Evolutionary conservation across 2,888 invertebrate genomes (phyloP).

Genomic region (Sminthurides aquaticus): DNA sequence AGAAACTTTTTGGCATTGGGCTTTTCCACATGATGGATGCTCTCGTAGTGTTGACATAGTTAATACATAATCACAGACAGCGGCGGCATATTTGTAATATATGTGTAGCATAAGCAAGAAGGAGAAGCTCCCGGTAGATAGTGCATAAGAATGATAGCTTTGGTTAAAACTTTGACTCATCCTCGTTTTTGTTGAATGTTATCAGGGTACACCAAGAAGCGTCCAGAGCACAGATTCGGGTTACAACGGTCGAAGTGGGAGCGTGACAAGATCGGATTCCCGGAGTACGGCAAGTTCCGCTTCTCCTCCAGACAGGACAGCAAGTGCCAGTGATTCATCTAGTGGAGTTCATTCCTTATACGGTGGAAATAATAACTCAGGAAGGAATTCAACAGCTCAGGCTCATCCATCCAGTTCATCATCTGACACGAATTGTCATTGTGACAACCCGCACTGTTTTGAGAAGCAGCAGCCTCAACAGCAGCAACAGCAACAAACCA

Average conservation of each 20-base stretch:
- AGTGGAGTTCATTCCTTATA: constrained; percentile 36
- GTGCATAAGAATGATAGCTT: no score
- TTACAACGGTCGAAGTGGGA: constrained; percentile 23
- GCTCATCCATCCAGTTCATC: constrained; percentile 3
- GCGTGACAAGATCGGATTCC: constrained; percentile 25
- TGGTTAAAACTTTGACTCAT: not conserved
- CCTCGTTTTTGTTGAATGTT: not conserved
- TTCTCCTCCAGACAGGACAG: constrained; percentile 34
- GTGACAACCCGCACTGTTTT: constrained; percentile 28
- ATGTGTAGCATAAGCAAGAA: not conserved
- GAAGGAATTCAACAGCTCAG: constrained; percentile 3
- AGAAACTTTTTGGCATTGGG: no score
- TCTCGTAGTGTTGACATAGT: no score
- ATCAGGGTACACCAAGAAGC: constrained; percentile 27
- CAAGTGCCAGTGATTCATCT: constrained; percentile 21
- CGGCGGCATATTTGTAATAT: no score
- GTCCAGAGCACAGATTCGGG: constrained; percentile 27
- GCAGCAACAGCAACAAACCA: constrained; percentile 8
- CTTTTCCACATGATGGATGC: no score
- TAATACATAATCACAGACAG: no score
- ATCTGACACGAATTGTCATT: constrained; percentile 20
- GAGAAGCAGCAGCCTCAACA: constrained; percentile 14
- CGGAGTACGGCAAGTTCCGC: constrained; percentile 34
- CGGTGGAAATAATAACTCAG: constrained; percentile 20
- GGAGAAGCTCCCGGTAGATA: no score